These are phyloP conservation scores for Athrips mouffetella DNA, from an alignment of 2,888 invertebrate genomes.

Conservation along the genomic window DNA sequence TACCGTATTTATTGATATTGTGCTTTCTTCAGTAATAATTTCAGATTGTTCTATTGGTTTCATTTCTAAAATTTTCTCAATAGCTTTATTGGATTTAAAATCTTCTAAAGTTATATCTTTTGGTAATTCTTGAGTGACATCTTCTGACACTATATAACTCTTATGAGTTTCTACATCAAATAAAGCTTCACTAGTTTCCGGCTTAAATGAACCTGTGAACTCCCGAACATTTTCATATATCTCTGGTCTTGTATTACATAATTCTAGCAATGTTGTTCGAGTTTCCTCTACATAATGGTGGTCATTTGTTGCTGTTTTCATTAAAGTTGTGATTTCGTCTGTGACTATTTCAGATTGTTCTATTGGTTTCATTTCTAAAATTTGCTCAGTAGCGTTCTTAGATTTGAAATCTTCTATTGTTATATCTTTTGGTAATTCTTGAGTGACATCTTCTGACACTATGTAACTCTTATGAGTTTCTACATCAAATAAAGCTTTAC, in stretches of 20 bases:
- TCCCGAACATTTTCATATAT: constrained; percentile 42
- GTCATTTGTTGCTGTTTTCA: too few species aligned
- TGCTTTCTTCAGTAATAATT: constrained; percentile 39
- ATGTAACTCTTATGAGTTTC: constrained; percentile 47
- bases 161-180: too few species aligned
- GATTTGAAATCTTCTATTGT: constrained; percentile 45
- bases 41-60: too few species aligned
- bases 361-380: constrained; percentile 46
- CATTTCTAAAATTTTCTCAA: neutral
- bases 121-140: too few species aligned
- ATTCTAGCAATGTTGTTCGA: constrained; percentile 35
- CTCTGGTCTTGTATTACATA: constrained; percentile 39
- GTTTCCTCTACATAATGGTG: too few species aligned
- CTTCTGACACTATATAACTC: too few species aligned
- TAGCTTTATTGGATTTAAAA: constrained; percentile 22
- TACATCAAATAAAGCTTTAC: constrained; percentile 40
- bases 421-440: constrained; percentile 66
- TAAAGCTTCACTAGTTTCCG: constrained; percentile 40
- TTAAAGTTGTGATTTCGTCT: constrained; percentile 40
- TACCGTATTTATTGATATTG: too few species aligned
- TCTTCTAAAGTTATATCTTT: neutral
- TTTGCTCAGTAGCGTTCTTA: constrained; percentile 55
- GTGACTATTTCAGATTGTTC: constrained; percentile 50
- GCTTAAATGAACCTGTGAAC: constrained; percentile 29
- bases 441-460: constrained; percentile 46